phyloP scores from a whole-genome alignment of 2,888 invertebrate species.

The Melipona bicolor region DNA sequence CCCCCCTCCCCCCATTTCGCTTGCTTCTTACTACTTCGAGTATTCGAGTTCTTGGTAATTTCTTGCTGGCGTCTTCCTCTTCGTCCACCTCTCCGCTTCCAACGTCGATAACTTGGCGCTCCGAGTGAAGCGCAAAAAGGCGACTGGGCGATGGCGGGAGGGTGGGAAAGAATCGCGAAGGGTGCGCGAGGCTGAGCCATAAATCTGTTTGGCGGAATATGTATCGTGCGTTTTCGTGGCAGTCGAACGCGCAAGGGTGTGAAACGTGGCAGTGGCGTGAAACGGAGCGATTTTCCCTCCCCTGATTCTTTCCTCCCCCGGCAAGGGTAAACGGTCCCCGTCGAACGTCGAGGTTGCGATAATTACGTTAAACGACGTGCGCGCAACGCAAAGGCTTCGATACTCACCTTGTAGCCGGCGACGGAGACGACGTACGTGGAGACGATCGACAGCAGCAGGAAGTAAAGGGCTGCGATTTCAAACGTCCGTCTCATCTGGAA shows the following conservation, averaged over 20 bases:
- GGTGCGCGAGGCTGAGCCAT: conserved; percentile 36
- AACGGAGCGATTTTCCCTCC: conserved; percentile 9
- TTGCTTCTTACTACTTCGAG: conserved; percentile 1
- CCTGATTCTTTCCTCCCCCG: background rate
- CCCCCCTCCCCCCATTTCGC: too few species aligned
- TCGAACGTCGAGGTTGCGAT: background rate
- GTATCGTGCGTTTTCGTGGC: conserved; percentile 46
- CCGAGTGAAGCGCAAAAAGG: conserved; percentile 13
- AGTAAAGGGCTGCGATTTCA: conserved; percentile 56
- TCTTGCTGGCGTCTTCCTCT: conserved; percentile 23
- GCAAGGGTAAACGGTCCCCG: background rate
- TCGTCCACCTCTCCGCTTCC: background rate
- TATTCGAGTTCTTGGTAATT: conserved; percentile 27
- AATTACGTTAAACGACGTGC: conserved; percentile 1
- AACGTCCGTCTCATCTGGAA: conserved; percentile 75
- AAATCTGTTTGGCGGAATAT: conserved; percentile 51
- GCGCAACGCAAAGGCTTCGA: conserved; percentile 5
- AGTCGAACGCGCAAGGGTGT: background rate
- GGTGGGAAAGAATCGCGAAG: conserved; percentile 40
- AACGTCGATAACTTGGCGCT: conserved; percentile 29
- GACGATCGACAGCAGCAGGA: conserved; percentile 70
- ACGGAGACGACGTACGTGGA: conserved; percentile 62
- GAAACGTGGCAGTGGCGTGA: background rate
- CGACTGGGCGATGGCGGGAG: background rate
- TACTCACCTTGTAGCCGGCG: conserved; percentile 73